A percentile compares a stretch with the other conserved stretches of the same genome.
phyloP scores from a whole-genome alignment of 2,797 vertebrate species.

The Schizothorax lantsangensis region DNA sequence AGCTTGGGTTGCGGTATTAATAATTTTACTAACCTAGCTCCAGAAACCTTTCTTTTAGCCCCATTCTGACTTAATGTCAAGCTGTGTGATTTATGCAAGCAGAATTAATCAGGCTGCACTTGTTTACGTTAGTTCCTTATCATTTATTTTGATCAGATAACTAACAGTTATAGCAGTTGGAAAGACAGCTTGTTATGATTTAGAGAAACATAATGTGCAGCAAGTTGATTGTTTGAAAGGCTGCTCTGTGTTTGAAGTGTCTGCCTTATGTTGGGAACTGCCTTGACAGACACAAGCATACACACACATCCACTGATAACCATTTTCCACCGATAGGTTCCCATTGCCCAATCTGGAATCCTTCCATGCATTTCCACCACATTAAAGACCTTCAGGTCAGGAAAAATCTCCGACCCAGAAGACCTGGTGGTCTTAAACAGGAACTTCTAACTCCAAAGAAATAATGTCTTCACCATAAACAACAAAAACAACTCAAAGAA shows the following conservation, averaged over 20 bases:
- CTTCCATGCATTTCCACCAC: slow-evolving; percentile 2
- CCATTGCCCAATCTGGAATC: not conserved
- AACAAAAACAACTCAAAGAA: slow-evolving; percentile 11
- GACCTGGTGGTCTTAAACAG: not conserved
- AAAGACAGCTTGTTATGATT: slow-evolving; percentile 35
- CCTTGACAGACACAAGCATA: slow-evolving; percentile 13
- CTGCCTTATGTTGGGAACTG: slow-evolving; percentile 4
- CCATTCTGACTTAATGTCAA: not conserved
- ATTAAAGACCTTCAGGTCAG: not conserved
- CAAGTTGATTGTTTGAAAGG: slow-evolving; percentile 43
- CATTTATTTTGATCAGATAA: slow-evolving; percentile 13
- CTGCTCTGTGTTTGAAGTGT: not conserved
- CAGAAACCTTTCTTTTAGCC: slow-evolving; percentile 4
- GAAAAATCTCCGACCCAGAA: not conserved
- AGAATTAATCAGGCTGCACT: slow-evolving; percentile 4
- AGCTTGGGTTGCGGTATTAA: not conserved
- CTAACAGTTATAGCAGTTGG: not conserved
- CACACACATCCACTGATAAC: not conserved
- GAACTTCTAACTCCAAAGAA: not conserved
- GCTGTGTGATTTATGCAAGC: not conserved
- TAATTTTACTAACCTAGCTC: not conserved
- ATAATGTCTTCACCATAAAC: not conserved
- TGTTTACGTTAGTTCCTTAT: slow-evolving; percentile 25
- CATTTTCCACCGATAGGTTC: slow-evolving; percentile 9
- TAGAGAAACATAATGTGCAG: slow-evolving; percentile 11